These are phyloP conservation scores for Chrysocyon brachyurus DNA, from an alignment of 2,797 vertebrate species.

Conservation along the genomic window DNA sequence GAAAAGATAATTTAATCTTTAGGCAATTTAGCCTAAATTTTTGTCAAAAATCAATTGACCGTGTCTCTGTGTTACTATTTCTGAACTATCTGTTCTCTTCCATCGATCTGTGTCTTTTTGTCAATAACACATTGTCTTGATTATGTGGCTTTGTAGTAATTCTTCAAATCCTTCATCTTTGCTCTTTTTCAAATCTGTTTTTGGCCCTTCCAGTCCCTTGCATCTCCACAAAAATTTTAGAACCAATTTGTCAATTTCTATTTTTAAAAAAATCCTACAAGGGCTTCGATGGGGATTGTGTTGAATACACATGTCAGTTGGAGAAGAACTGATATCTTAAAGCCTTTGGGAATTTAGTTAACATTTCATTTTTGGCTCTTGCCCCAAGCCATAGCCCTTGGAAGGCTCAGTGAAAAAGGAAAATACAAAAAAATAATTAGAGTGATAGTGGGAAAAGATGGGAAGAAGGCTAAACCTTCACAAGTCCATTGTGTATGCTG, in stretches of 20 bases:
- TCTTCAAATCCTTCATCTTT: not conserved
- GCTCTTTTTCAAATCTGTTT: not conserved
- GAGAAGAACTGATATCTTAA: not conserved
- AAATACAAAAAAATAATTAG: not conserved
- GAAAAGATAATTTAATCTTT: not conserved
- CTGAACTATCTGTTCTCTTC: not conserved
- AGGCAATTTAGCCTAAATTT: not conserved
- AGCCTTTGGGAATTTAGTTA: not conserved
- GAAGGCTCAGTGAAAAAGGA: not conserved
- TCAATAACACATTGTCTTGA: not conserved
- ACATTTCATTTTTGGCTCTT: not conserved
- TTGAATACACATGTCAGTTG: not conserved
- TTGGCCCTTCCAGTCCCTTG: not conserved
- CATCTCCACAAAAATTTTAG: not conserved
- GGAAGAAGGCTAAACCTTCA: not conserved
- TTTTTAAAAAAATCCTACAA: not conserved
- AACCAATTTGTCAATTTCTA: not conserved
- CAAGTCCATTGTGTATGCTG: not conserved
- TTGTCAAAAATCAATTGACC: not conserved
- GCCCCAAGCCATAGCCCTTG: not conserved
- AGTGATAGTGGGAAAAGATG: not conserved
- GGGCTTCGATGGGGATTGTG: not conserved
- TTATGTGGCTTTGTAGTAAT: not conserved
- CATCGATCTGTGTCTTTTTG: not conserved
- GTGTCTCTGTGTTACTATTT: not conserved